phyloP scores from a whole-genome alignment of 37 sponge, comb jelly and placozoan genomes.

The Agelas oroides region DNA sequence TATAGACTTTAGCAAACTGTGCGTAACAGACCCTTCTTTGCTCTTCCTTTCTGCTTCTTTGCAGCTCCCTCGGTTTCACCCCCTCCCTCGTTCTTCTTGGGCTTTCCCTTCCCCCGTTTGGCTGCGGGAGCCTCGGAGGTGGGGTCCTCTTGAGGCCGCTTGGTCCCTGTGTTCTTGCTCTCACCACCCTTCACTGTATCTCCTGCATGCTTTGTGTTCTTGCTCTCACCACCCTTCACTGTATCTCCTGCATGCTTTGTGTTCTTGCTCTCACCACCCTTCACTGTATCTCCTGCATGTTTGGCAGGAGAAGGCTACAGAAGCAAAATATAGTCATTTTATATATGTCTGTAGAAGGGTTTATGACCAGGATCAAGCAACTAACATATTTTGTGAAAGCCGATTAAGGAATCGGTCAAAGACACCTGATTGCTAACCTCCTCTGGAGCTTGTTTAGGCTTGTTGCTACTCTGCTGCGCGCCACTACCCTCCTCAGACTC shows the following conservation, averaged over 20 bases:
- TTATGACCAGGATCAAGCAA: no score
- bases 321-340: no score
- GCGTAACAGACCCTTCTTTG: background rate
- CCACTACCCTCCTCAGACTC: no score
- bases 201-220: background rate
- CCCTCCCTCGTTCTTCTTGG: constrained; percentile 1
- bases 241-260: background rate
- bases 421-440: no score
- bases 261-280: background rate
- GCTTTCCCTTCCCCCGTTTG: constrained; percentile 13
- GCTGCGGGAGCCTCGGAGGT: background rate
- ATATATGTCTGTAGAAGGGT: no score
- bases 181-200: background rate
- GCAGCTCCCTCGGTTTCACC: background rate
- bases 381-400: no score
- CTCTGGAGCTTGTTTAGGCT: no score
- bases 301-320: no score
- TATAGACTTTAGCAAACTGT: no score
- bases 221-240: background rate
- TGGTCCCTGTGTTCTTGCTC: background rate
- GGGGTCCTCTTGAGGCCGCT: no score
- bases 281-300: background rate
- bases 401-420: no score
- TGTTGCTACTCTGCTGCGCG: no score
- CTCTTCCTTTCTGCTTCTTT: constrained; percentile 15